A percentile compares a stretch with the other conserved stretches of the same genome.
Evolutionary conservation across 2,888 invertebrate species (phyloP).

Genomic region (Cheilosia scutellata): DNA sequence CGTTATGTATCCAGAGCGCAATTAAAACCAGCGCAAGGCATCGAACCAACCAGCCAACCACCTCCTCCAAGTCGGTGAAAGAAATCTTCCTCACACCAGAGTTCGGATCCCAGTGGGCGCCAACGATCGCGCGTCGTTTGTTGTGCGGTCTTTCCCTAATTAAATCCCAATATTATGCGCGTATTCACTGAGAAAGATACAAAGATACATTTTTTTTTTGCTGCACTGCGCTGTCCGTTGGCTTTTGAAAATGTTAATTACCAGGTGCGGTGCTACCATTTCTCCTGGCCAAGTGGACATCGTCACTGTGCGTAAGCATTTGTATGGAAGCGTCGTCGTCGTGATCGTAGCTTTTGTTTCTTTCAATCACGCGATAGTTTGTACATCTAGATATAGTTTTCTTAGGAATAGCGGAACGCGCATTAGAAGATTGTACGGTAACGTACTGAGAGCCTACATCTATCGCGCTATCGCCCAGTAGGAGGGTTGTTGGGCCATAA

Average conservation of each 20-base stretch:
- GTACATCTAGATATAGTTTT: slow-evolving; percentile 48
- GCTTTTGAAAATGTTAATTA: slow-evolving; percentile 68
- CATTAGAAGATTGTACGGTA: slow-evolving; percentile 59
- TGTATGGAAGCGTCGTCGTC: slow-evolving; percentile 18
- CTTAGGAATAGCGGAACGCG: slow-evolving; percentile 70
- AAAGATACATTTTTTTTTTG: slow-evolving; percentile 48
- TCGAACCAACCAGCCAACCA: slow-evolving; percentile 7
- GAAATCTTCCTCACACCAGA: slow-evolving; percentile 1
- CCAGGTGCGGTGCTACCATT: slow-evolving; percentile 48
- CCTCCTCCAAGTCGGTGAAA: slow-evolving; percentile 30
- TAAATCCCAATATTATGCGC: slow-evolving; percentile 77
- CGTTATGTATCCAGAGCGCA: slow-evolving; percentile 39
- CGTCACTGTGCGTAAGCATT: slow-evolving; percentile 72
- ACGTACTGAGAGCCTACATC: slow-evolving; percentile 22
- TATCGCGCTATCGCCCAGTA: background rate
- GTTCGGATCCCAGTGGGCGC: slow-evolving; percentile 31
- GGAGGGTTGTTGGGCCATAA: slow-evolving; percentile 59
- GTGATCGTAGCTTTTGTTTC: slow-evolving; percentile 39
- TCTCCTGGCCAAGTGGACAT: slow-evolving; percentile 59
- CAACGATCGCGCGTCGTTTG: slow-evolving; percentile 47
- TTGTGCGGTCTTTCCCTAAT: slow-evolving; percentile 72
- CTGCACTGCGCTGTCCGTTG: slow-evolving; percentile 33
- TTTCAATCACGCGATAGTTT: slow-evolving; percentile 67
- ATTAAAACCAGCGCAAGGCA: slow-evolving; percentile 45
- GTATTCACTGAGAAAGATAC: slow-evolving; percentile 77